Evolutionary conservation across 2,888 invertebrate species (phyloP), one percentile per base, ranked within the genome.

Genomic region (Criorhina ranunculi): DNA sequence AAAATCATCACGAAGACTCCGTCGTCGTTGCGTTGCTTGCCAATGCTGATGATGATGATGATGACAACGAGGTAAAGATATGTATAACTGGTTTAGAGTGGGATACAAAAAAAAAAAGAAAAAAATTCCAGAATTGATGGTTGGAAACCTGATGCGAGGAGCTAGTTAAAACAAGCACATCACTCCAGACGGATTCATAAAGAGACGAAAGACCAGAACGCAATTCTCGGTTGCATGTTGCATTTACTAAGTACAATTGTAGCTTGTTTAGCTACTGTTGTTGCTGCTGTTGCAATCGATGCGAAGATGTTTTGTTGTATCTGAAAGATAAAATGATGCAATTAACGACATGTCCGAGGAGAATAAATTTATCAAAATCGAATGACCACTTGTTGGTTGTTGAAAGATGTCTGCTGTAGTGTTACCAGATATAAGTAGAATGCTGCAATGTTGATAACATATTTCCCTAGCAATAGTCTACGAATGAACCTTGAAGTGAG

Each of bases 291-390:
- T 60, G 66, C 66, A 57, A 66, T 70, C 60, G 67, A 75, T 67
- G 66, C 62, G 37, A 64, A 46, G 66, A 80, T 80, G 80, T 79
- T 76, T 70, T 70, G 64, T 72, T 80, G 40, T 78, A 66, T 76
- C 80, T 57, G 57, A 42, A 62, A 80, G 75, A 76, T 86, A 76
- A 70, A 80, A 86, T 76, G 76, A 75, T 75, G 80, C 76, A 86
- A 80, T 86, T 86, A 86, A 86, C 72, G 85, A 86, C 80, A 80
- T 80, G 76, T 86, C 80, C 70, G 66, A 76, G 66, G 19, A 49
- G 85, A 86, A 86, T 86, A 86, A 80, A 86, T 86, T 86, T 76
- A 86, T 86, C 75, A 86, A 80, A 86, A 75, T 64, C 46, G 29
- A 81, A 76, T 64, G 49, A 79, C 79, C 69, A 83, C 78, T 83